Evolutionary conservation across 2,113 vertebrate genomes (phyloP).

Genomic region (Macroglossus sobrinus): DNA sequence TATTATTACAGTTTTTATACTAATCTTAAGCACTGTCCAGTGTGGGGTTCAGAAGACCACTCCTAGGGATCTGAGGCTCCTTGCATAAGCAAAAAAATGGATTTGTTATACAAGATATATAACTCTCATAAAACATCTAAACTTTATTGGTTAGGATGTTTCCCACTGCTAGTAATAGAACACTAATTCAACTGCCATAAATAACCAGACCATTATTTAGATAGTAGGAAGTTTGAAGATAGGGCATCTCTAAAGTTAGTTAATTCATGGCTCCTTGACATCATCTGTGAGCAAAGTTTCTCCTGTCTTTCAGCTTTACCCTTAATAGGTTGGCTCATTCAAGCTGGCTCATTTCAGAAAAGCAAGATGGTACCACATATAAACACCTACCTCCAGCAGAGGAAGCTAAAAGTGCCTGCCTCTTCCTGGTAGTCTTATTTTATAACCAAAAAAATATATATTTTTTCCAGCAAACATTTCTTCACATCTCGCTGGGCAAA

Average conservation of each 20-base stretch:
- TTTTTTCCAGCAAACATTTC: background rate
- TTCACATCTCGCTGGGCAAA: background rate
- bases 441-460: background rate
- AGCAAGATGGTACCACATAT: background rate
- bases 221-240: background rate
- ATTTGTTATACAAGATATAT: background rate
- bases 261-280: background rate
- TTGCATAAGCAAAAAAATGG: background rate
- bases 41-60: background rate
- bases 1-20: background rate
- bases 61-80: background rate
- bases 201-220: background rate
- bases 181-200: background rate
- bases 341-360: background rate
- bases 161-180: background rate
- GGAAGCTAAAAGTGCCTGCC: background rate
- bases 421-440: background rate
- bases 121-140: background rate
- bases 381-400: background rate
- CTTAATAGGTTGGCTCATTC: background rate
- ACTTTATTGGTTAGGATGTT: background rate
- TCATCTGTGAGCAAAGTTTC: background rate
- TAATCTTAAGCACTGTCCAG: background rate
- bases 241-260: background rate
- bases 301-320: background rate